These are phyloP conservation scores for Sinosuthora webbiana DNA, from an alignment of 2,113 vertebrate species.

Conservation along the genomic window DNA sequence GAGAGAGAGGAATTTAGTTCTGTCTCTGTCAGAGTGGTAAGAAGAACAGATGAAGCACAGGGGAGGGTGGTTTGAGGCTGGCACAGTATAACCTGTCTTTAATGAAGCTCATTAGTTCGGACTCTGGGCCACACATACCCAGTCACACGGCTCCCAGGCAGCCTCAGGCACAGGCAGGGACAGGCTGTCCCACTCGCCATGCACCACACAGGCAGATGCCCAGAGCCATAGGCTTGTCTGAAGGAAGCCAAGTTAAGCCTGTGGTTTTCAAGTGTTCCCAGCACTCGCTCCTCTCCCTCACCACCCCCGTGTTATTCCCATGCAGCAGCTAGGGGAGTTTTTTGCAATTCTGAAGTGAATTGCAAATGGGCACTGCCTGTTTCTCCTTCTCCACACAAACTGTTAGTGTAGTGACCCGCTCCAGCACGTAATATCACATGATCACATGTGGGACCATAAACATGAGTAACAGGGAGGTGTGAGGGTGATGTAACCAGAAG, in stretches of 20 bases:
- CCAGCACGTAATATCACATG: background rate
- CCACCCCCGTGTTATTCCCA: background rate
- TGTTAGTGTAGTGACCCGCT: background rate
- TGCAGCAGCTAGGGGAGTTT: background rate
- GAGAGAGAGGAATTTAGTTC: constrained; percentile 3
- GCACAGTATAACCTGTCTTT: background rate
- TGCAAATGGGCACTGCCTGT: background rate
- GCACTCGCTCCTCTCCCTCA: accelerated
- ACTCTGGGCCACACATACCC: background rate
- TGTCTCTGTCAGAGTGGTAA: background rate
- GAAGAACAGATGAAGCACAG: background rate
- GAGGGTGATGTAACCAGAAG: background rate
- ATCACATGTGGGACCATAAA: background rate
- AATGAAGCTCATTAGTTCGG: background rate
- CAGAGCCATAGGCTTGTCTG: background rate
- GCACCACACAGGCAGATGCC: background rate
- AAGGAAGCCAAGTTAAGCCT: background rate
- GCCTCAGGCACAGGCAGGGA: background rate
- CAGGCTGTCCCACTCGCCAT: background rate
- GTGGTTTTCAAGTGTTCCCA: background rate
- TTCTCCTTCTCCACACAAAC: background rate
- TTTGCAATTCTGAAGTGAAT: background rate
- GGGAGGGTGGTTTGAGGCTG: background rate
- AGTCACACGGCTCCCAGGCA: background rate
- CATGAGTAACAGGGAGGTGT: background rate